Base-by-base conservation (phyloP, 2,888 invertebrate genomes). In the Drosophila cyrtoloma region DNA sequence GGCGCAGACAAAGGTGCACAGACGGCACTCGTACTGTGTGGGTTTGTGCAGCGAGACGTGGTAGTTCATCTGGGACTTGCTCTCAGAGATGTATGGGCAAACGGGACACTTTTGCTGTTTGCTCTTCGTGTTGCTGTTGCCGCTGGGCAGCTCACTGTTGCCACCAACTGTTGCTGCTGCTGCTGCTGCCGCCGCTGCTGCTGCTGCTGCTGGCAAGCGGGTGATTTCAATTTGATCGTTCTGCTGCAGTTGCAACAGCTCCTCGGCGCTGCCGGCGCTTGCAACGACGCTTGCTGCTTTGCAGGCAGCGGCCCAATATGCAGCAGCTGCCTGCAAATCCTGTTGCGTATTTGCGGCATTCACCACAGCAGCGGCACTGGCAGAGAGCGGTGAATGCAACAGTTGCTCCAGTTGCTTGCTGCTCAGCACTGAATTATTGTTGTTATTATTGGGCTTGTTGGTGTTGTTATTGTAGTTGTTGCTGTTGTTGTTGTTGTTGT, bases 71-170 rank as follows among this genome's bases (percentile, higher is more conserved):
- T 97, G 97, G 33, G 97, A 97, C 92, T 97, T 97, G 92, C 97
- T 97, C 91, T 97, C 97, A 47, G 97, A 97, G 80, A 96, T 96
- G 92, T 97, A 97, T 0, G 98, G 97, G 92, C 98, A 98, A 65
- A 96, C 95, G 7, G 95, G 95, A 91, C 98, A 98, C 91, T 95
- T 95, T 92, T 97, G 97, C 73, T 96, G 95, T 89, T 97, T 97
- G 75, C 92, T 92, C 75, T 93, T 93, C 47, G 86, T 69, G 67
- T 47, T 72, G 70, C n/a, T 59, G 69, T 47, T 56, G 75, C 42
- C 19, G 58, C 44, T 58, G 44, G 58, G 58, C 22, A 32, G 42
- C 16, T 58, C 58, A 47, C 4, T 44, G 58, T 32, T 47, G 16
- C 26, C 26, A 16, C 30, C 19, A 56, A 37, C n/a, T 59, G 67